Evolutionary conservation across 2,797 vertebrate species (phyloP), one percentile per base, ranked within the genome.

Genomic region (Lepus townsendii): DNA sequence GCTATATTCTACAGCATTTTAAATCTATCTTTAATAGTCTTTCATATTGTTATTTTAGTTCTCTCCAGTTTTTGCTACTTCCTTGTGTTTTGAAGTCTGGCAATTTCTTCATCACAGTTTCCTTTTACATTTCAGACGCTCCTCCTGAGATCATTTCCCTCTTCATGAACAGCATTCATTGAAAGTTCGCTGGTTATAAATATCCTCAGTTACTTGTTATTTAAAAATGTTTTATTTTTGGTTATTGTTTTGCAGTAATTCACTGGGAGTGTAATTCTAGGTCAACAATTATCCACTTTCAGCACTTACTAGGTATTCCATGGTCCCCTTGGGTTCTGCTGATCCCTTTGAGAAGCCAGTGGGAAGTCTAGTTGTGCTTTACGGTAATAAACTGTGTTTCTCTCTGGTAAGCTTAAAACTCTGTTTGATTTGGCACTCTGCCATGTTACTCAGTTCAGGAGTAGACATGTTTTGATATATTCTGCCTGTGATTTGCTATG

Each of bases 381-480:
- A 22, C 7, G 73, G 11, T 62, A 73, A 82, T n/a, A 92, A 92
- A 86, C n/a, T 80, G 14, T 78, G 60, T 82, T 80, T 27, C 66
- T 50, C 24, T 54, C n/a, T 32, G 16, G 38, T 54, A 63, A 54
- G 78, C 83, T 79, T 47, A 68, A 50, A 71, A 66, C 80, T 14
- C 26, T 30, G 2, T 71, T 82, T 54, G 32, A 27, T 71, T 71
- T 57, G 22, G 11, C 47, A 54, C 3, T 71, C 27, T n/a, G 7
- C 42, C 82, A 3, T 3, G 69, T 77, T 14, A 72, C 54, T 68
- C 68, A 16, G 27, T 62, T 26, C n/a, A 82, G 62, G 17, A 69
- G 62, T 54, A 16, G 27, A 47, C 52, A 26, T 27, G 73, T 42
- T 87, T 27, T 47, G 22, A 90, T 76, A 69, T 76, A 71, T 82